Conservation (phyloP, 2,113 vertebrate genomes). For the Progne subis region DNA sequence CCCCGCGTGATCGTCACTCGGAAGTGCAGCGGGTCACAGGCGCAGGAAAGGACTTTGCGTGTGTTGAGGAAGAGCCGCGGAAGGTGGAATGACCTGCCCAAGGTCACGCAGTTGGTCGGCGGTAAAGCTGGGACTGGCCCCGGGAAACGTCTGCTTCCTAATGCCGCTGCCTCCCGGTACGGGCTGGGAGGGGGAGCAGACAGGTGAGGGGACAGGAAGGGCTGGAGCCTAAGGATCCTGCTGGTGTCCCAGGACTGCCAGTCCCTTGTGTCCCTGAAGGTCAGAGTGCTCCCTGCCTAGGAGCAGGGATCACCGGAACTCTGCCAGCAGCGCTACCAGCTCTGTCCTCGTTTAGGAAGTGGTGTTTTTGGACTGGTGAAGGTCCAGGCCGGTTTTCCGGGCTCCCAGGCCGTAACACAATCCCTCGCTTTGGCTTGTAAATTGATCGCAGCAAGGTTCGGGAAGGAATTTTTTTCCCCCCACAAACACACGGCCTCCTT, state of each 20-base stretch:
- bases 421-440: constrained; percentile 43
- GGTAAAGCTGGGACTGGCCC: not conserved
- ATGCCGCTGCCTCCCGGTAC: fast-evolving
- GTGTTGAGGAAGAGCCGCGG: not conserved
- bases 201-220: not conserved
- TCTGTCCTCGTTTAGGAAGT: fast-evolving
- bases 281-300: constrained; percentile 19
- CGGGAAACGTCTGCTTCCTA: not conserved
- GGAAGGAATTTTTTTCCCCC: constrained; percentile 17
- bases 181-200: not conserved
- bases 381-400: not conserved
- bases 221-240: fast-evolving
- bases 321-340: not conserved
- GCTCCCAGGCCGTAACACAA: constrained; percentile 42
- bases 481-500: not conserved
- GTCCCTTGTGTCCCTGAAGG: constrained; percentile 1
- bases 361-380: not conserved
- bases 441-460: constrained; percentile 38
- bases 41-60: not conserved
- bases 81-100: constrained; percentile 39
- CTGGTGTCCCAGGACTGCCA: not conserved
- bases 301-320: not conserved
- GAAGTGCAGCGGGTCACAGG: not conserved
- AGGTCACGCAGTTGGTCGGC: not conserved
- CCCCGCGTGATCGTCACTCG: not conserved